Base-by-base conservation (phyloP, 2,797 vertebrate genomes). In the Scolopax rusticola region DNA sequence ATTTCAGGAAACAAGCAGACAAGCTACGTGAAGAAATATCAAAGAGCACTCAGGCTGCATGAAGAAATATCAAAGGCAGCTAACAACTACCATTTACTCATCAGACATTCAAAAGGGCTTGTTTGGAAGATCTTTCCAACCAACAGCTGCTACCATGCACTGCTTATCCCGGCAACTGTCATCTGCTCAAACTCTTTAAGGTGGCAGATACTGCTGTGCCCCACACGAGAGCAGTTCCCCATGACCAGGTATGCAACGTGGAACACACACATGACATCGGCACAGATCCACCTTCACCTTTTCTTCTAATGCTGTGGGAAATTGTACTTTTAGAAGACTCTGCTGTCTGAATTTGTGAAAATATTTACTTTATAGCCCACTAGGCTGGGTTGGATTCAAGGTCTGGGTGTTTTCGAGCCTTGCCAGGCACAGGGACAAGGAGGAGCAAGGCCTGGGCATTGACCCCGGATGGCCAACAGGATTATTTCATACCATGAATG, bases 231-330 rank as follows among this genome's bases (percentile, higher is more conserved):
- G 53, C 60, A 77, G 45, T 41, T 25, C 5, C 30, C 15, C 1
- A 0, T n/a, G 38, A 40, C 14, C 5, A 3, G 33, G 51, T 45
- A 65, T n/a, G 57, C 5, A 40, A 33, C 0, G 1, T 8, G 20
- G 25, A 9, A 43, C 47, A 13, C 0, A 0, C 2, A 3, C 0
- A 0, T 19, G 33, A 33, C 33, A 33, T 33, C 33, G 33, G 33
- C 33, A 33, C 33, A 33, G 33, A 33, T 33, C 41, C 50, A 54
- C 17, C 60, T 57, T 19, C 20, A 45, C 18, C 43, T 45, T 45
- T 45, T 45, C 43, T 45, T 45, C 43, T 45, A 45, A 45, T 45
- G 43, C 19, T 45, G 43, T 18, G 19, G 9, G 20, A 45, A 45
- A 45, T 9, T 45, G 43, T 10, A 45, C 19, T 20, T 45, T 45